These are phyloP conservation scores for Clepsis dumicolana DNA, from an alignment of 2,888 invertebrate genomes.

Conservation along the genomic window DNA sequence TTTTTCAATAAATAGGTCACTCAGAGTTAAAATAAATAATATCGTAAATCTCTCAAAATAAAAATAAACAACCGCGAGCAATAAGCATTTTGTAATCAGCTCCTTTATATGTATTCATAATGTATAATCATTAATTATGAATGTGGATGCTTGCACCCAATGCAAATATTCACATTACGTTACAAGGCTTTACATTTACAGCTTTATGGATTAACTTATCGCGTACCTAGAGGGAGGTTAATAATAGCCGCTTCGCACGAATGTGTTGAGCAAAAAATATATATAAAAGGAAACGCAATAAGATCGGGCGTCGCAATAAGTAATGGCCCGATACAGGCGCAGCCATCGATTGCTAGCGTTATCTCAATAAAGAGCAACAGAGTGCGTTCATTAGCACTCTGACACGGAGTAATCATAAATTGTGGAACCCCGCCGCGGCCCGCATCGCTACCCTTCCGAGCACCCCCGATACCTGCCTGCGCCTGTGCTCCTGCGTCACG, in stretches of 20 bases:
- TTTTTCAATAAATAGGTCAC: neutral
- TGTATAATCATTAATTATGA: constrained; percentile 50
- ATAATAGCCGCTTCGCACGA: constrained; percentile 78
- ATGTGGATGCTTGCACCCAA: constrained; percentile 53
- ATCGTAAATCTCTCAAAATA: too few relatives aligned
- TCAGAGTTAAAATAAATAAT: neutral
- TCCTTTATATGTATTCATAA: constrained; percentile 54
- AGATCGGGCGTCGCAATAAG: constrained; percentile 76
- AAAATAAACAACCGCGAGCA: constrained; percentile 54
- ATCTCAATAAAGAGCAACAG: constrained; percentile 85
- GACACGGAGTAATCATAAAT: constrained; percentile 85
- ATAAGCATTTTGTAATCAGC: constrained; percentile 59
- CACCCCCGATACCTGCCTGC: constrained; percentile 64
- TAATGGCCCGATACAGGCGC: constrained; percentile 71
- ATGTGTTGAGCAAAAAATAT: constrained; percentile 70
- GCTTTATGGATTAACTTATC: constrained; percentile 73
- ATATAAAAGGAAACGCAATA: constrained; percentile 73
- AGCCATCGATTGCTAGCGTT: constrained; percentile 74
- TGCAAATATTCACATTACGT: constrained; percentile 61
- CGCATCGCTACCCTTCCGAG: constrained; percentile 74
- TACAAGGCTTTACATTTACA: constrained; percentile 57
- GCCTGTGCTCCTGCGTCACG: constrained; percentile 51
- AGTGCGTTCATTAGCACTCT: constrained; percentile 85
- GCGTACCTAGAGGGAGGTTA: constrained; percentile 62
- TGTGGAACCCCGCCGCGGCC: constrained; percentile 82